Percentiles rank a stretch among this genome's conserved stretches.
phyloP scores from a whole-genome alignment of 2,797 vertebrate species.

The Menidia menidia region DNA sequence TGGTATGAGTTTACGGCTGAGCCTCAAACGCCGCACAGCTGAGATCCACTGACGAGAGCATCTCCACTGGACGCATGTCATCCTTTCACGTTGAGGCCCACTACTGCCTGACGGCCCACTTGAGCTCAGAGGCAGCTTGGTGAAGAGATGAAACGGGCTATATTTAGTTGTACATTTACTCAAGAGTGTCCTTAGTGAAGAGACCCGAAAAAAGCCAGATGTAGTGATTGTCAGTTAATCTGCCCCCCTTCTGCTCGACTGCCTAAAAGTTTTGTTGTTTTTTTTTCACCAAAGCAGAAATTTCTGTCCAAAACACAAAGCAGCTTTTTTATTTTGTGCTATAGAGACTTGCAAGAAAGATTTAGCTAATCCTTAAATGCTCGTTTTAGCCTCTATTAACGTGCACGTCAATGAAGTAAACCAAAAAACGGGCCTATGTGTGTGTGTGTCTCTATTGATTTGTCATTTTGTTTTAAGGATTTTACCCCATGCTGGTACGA shows the following conservation, averaged over 20 bases:
- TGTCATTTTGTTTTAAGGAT: slow-evolving; percentile 16
- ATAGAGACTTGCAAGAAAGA: slow-evolving; percentile 10
- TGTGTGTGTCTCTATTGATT: slow-evolving; percentile 1
- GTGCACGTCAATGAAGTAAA: slow-evolving; percentile 6
- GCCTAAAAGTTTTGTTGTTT: background rate
- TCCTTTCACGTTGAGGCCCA: slow-evolving; percentile 54
- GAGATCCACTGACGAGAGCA: slow-evolving; percentile 62
- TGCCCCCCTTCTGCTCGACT: background rate
- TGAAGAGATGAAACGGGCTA: slow-evolving; percentile 39
- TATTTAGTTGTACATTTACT: slow-evolving; percentile 56
- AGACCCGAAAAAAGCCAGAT: slow-evolving; percentile 36
- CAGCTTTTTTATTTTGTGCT: slow-evolving; percentile 24
- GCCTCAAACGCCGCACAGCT: slow-evolving; percentile 53
- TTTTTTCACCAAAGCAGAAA: background rate
- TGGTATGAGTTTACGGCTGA: slow-evolving; percentile 73
- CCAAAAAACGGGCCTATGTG: slow-evolving; percentile 5
- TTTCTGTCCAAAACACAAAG: background rate
- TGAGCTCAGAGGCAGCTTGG: slow-evolving; percentile 48
- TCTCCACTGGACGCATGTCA: slow-evolving; percentile 63
- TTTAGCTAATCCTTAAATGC: slow-evolving; percentile 41
- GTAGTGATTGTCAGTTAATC: slow-evolving; percentile 19
- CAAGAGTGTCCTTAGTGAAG: slow-evolving; percentile 33
- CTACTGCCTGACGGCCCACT: slow-evolving; percentile 52
- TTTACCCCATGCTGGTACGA: background rate
- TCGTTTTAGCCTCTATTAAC: slow-evolving; percentile 24